A percentile compares a stretch with the other conserved stretches of the same genome.
Conservation (phyloP, 1,140 invertebrate genomes). For the Zaprionus lachaisei region DNA sequence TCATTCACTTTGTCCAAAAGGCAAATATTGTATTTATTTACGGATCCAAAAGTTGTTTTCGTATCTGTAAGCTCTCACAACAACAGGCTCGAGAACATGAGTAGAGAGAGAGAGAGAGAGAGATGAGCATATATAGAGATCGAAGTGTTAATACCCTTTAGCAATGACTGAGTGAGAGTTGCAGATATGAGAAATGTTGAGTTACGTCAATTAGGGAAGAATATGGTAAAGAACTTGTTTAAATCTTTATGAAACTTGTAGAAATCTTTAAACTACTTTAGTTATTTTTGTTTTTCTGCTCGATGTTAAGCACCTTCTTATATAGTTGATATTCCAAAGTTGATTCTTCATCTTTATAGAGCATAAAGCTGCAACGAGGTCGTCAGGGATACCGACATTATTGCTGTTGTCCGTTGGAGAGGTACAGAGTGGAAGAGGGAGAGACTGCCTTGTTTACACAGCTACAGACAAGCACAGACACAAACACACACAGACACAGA, state of each 20-base stretch:
- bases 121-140: not conserved
- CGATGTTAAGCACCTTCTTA: not conserved
- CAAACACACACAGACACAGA: constrained; percentile 27
- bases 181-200: not conserved
- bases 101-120: not conserved
- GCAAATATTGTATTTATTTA: constrained; percentile 8
- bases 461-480: constrained; percentile 15
- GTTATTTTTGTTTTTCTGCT: not conserved
- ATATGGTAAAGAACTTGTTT: not conserved
- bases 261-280: not conserved
- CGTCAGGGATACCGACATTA: constrained; percentile 43
- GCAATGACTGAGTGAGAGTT: not conserved
- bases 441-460: constrained; percentile 33
- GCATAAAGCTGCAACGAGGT: constrained; percentile 40
- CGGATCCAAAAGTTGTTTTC: constrained; percentile 4
- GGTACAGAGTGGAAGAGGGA: constrained; percentile 21
- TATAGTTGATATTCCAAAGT: constrained; percentile 1
- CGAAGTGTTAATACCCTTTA: not conserved
- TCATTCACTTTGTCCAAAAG: constrained; percentile 6
- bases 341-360: not conserved
- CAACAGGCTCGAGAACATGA: constrained; percentile 4
- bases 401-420: constrained; percentile 35
- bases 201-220: not conserved
- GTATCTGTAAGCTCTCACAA: constrained; percentile 4
- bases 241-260: not conserved